phyloP scores from a whole-genome alignment of 1,140 invertebrate genomes.

The Formica exsecta region DNA sequence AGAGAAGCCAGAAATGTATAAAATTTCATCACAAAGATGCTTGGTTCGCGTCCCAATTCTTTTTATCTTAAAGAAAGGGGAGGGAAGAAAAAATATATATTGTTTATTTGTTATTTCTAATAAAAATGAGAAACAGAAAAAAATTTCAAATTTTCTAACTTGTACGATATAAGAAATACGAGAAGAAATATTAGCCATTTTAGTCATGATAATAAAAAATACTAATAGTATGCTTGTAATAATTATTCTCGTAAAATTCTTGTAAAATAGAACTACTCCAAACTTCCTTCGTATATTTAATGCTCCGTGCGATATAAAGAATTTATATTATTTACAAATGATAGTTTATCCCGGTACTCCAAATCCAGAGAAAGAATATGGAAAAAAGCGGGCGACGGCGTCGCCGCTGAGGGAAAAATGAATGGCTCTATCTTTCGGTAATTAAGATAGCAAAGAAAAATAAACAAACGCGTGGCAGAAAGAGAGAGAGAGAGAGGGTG shows the following conservation, averaged over 20 bases:
- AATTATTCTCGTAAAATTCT: neutral
- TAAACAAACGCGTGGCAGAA: constrained; percentile 76
- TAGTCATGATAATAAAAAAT: neutral
- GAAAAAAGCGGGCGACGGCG: constrained; percentile 58
- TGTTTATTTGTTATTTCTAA: too few relatives aligned
- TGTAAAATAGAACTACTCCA: neutral
- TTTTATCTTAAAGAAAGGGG: neutral
- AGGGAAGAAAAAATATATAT: too few relatives aligned
- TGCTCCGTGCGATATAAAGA: too few relatives aligned
- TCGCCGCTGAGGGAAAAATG: constrained; percentile 74
- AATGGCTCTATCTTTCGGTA: constrained; percentile 84
- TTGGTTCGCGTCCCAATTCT: neutral
- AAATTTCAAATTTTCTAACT: too few relatives aligned
- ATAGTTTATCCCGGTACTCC: neutral
- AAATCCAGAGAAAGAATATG: constrained; percentile 12
- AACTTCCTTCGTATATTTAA: neutral
- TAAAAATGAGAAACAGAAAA: too few relatives aligned
- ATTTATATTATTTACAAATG: constrained; percentile 21
- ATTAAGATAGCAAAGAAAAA: constrained; percentile 82
- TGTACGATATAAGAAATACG: neutral
- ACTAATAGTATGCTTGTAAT: neutral
- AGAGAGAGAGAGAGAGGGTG: constrained; percentile 1
- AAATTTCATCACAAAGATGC: constrained; percentile 35
- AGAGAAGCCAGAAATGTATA: constrained; percentile 32
- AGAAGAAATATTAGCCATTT: too few relatives aligned